Evolutionary conservation across 1,140 invertebrate genomes (phyloP), one percentile per base, ranked within the genome.

Genomic region (Sesamia nonagrioides): DNA sequence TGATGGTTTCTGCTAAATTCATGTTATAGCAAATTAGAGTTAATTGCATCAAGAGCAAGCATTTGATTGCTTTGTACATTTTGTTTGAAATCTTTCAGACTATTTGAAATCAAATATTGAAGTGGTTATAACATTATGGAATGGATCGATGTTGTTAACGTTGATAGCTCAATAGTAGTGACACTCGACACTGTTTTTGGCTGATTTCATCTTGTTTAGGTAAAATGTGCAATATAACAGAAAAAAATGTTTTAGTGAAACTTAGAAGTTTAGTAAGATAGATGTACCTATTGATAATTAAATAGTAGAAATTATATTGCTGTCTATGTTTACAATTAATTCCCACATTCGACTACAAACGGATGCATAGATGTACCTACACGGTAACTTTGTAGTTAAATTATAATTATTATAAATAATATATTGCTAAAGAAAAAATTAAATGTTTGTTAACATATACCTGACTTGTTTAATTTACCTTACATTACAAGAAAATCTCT

Each of bases 371-470:
- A 86, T 84, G 88, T 91, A 91, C 84, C 87, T 85, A 87, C 83
- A 81, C 83, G 75, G 83, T 86, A 85, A 92, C 82, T 88, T 86
- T 81, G 88, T 93, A 95, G 93, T 89, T 92, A 93, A 93, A 93
- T 89, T 89, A 92, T 90, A 93, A 86, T 92, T 89, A 93, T 90
- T 90, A 93, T 89, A 93, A 90, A 93, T 94, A 94, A 94, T 94
- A 94, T 94, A 94, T 94, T 92, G 88, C 89, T 94, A 90, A 94
- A 90, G 84, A 91, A 89, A 89, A 93, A 88, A 94, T 92, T 94
- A 94, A 94, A 94, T 94, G 93, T 94, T 94, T 93, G 93, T 94
- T 93, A 93, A 94, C 88, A 61, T 71, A 92, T 87, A 89, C 54
- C 80, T 17, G 48, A 80, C 61, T 58, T 78, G 81, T 85, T 84